Base-by-base conservation (phyloP, 2,797 vertebrate genomes). In the Leptatherina wallacei region DNA sequence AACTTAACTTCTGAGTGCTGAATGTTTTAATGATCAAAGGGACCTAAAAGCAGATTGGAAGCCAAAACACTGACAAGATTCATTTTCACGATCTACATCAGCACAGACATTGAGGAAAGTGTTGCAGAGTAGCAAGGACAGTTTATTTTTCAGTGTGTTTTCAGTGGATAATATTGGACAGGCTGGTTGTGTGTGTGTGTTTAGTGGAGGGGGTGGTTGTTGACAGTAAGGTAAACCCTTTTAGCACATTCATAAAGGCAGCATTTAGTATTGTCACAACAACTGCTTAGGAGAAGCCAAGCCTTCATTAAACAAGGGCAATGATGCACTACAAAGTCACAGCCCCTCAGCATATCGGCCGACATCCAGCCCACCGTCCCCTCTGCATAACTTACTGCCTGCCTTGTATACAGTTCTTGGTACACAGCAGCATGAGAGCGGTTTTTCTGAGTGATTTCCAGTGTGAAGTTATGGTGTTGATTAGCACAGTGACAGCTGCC, bases 251-350 rank as follows among this genome's bases (percentile, higher is more conserved):
- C 88, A 91, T 94, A 93, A 93, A 94, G 88, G 85, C 76, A 32
- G 77, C 91, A 93, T 93, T 95, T 95, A 95, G 90, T 90, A 94
- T 92, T 92, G 92, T 93, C 91, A 93, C 91, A 93, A 94, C 93
- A 94, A 92, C 91, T 91, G 91, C 89, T 92, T 90, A 91, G 88
- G 82, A 90, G 87, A 90, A 89, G 83, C 88, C 84, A 79, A 86
- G 91, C 89, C 80, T 85, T 91, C 91, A 93, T 93, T 89, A 90
- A 92, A 90, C 86, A 92, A 93, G 91, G 89, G 83, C 85, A 89
- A 86, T 82, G 84, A 90, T 79, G 90, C 92, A 92, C 90, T 93
- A 86, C 93, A 93, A 94, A 94, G 91, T 86, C 88, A 83, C 86
- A 86, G 71, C 85, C 84, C 78, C 84, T 80, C 69, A 47, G 79